Evolutionary conservation across 92 coral and sea anemone genomes (phyloP).

Genomic region (Galaxea fascicularis): DNA sequence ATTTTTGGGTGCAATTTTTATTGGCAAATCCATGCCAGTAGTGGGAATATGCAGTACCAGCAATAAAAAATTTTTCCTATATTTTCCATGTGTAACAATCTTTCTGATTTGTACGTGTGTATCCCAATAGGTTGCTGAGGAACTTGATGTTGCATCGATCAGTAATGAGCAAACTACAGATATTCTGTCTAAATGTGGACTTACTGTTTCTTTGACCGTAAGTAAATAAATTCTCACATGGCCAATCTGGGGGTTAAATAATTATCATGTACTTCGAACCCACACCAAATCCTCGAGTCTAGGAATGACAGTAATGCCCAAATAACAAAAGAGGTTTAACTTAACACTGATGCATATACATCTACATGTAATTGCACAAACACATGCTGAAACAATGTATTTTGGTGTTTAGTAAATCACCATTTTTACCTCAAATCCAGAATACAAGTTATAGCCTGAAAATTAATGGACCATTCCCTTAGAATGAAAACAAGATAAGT

Average conservation of each 20-base stretch:
- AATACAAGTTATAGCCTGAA: background rate
- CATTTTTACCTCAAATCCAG: background rate
- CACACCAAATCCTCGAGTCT: no score
- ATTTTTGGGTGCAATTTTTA: background rate
- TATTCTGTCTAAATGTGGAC: conserved; percentile 69
- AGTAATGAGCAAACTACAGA: conserved; percentile 31
- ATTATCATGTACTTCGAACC: no score
- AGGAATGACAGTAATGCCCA: no score
- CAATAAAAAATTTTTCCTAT: background rate
- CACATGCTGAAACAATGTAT: no score
- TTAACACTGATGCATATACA: no score
- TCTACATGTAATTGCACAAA: no score
- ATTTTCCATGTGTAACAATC: background rate
- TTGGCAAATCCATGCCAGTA: no score
- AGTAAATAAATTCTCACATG: no score
- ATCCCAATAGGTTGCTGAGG: conserved; percentile 56
- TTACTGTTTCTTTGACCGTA: conserved; percentile 65
- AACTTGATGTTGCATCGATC: conserved; percentile 50
- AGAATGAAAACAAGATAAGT: conserved; percentile 58
- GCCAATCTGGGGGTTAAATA: no score
- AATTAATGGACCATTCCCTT: background rate
- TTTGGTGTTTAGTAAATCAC: background rate
- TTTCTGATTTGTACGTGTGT: background rate
- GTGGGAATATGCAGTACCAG: background rate
- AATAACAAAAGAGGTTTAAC: no score